phyloP scores from a whole-genome alignment of 2,113 vertebrate genomes.

The Shinisaurus crocodilurus region DNA sequence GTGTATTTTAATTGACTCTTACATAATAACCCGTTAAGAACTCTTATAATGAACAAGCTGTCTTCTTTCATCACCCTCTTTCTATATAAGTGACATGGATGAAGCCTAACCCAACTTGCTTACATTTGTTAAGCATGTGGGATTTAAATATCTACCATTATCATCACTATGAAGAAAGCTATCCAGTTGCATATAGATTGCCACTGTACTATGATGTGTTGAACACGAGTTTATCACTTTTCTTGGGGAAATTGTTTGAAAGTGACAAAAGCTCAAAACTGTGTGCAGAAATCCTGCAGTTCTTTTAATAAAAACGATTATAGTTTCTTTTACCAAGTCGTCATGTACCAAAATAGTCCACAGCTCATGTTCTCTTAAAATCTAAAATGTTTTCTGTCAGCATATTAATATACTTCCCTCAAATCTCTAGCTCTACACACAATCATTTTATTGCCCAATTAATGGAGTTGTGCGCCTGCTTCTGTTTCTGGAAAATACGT shows the following conservation, averaged over 20 bases:
- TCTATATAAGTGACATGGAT: neutral
- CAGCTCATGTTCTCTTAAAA: neutral
- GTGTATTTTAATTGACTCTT: neutral
- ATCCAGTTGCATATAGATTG: neutral
- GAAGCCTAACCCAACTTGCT: neutral
- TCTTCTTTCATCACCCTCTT: neutral
- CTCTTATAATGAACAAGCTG: neutral
- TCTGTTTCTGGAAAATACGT: neutral
- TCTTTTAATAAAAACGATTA: neutral
- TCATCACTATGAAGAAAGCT: neutral
- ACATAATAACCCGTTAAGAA: neutral
- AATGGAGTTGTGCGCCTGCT: neutral
- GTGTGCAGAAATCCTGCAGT: neutral
- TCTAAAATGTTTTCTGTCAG: neutral
- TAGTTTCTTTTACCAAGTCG: fast-evolving
- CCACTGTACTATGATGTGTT: neutral
- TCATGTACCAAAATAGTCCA: fast-evolving
- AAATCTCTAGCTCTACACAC: neutral
- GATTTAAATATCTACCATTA: neutral
- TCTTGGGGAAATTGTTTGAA: neutral
- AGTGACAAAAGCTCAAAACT: neutral
- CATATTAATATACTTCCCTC: neutral
- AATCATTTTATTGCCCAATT: neutral
- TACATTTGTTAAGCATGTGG: neutral
- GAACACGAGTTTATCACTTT: neutral